These are phyloP conservation scores for Chlamydotis undulata DNA, from an alignment of 2,113 vertebrate genomes.

Conservation along the genomic window DNA sequence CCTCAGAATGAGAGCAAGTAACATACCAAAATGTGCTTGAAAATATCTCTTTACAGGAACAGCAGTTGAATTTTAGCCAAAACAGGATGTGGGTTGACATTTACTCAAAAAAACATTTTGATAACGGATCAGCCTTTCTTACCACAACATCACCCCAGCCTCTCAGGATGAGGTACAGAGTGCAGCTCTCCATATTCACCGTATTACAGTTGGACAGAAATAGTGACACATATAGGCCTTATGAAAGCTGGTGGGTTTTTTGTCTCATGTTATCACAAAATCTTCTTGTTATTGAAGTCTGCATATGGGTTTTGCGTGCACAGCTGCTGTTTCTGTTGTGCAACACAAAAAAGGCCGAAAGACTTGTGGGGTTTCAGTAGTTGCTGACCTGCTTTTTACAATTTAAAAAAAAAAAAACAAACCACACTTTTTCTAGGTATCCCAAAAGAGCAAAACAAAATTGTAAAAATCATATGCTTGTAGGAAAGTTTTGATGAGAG, in stretches of 20 bases:
- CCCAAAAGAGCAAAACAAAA: not conserved
- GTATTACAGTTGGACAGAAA: constrained; percentile 6
- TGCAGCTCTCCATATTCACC: not conserved
- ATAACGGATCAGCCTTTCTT: not conserved
- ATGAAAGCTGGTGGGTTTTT: not conserved
- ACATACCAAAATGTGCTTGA: not conserved
- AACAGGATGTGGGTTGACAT: constrained; percentile 81
- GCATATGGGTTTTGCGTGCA: not conserved
- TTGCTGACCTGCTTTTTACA: not conserved
- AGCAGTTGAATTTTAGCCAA: constrained; percentile 30
- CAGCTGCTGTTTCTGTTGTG: constrained; percentile 20
- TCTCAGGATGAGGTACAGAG: constrained; percentile 14
- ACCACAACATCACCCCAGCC: not conserved
- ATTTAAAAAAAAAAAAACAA: not conserved
- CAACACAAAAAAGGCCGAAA: not conserved
- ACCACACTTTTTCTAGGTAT: not conserved
- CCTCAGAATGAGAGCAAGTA: not conserved
- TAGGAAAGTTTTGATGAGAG: not conserved
- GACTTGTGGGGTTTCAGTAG: not conserved
- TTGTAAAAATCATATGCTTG: not conserved
- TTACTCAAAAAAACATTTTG: not conserved
- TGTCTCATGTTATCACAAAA: not conserved
- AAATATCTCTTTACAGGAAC: not conserved
- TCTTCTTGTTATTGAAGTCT: not conserved
- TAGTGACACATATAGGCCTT: not conserved